Conservation (phyloP, 2,888 invertebrate species). For the Scaptodrosophila latifasciaeformis region DNA sequence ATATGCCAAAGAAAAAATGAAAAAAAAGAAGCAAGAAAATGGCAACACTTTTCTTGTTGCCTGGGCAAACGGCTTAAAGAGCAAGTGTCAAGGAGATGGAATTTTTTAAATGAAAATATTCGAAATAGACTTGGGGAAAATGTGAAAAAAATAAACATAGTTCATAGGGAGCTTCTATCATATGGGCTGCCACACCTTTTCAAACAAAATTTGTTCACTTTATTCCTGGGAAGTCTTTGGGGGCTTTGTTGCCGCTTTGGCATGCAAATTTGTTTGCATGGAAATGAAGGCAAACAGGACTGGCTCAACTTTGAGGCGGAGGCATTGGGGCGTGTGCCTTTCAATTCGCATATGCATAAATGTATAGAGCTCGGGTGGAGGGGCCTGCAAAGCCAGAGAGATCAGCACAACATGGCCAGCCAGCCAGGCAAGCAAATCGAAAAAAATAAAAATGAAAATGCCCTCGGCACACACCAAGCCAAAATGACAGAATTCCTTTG, state of each 20-base stretch:
- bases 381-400: background rate
- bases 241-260: slow-evolving; percentile 46
- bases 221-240: no score
- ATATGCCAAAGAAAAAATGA: slow-evolving; percentile 9
- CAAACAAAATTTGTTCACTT: slow-evolving; percentile 48
- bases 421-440: no score
- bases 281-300: slow-evolving; percentile 47
- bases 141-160: no score
- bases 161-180: no score
- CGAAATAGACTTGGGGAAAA: no score
- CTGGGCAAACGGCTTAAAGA: no score
- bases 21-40: slow-evolving; percentile 15
- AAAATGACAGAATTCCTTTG: slow-evolving; percentile 13
- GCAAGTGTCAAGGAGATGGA: no score
- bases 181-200: background rate
- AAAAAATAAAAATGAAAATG: no score
- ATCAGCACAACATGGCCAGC: background rate
- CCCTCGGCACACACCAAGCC: background rate
- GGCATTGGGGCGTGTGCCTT: slow-evolving; percentile 46
- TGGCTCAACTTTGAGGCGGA: background rate
- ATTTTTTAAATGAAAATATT: no score
- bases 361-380: no score
- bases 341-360: slow-evolving; percentile 51
- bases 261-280: slow-evolving; percentile 65
- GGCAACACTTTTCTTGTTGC: slow-evolving; percentile 1